Conservation (phyloP, 2,113 vertebrate species). For the Lampris megalopsis region DNA sequence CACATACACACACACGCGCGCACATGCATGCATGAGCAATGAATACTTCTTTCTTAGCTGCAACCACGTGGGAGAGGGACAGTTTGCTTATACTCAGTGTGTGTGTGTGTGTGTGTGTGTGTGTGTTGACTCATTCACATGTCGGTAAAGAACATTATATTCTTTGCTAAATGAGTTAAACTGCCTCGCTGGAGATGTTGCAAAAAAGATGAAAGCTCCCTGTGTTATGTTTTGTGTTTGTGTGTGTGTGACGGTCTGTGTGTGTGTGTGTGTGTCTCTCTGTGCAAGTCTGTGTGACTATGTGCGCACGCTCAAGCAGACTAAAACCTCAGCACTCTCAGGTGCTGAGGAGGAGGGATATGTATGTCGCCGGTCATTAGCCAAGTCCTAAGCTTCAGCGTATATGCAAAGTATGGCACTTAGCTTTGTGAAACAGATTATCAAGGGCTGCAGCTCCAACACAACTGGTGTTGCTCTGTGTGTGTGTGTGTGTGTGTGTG, state of each 20-base stretch:
- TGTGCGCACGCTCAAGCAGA: not conserved
- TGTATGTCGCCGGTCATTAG: slow-evolving; percentile 12
- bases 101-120: too few relatives aligned
- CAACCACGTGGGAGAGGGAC: slow-evolving; percentile 71
- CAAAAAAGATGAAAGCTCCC: slow-evolving; percentile 66
- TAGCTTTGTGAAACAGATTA: slow-evolving; percentile 36
- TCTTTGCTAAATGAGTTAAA: slow-evolving; percentile 84
- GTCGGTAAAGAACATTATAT: slow-evolving; percentile 82
- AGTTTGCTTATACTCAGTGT: slow-evolving; percentile 67
- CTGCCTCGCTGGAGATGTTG: slow-evolving; percentile 70
- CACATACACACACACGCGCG: slow-evolving; percentile 16
- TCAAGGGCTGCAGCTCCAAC: slow-evolving; percentile 1
- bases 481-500: slow-evolving; percentile 3
- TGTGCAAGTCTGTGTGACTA: not conserved
- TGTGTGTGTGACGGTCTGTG: not conserved
- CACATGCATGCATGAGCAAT: slow-evolving; percentile 72
- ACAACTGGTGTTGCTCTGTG: not conserved
- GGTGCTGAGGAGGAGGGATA: slow-evolving; percentile 40
- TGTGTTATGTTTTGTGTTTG: slow-evolving; percentile 61
- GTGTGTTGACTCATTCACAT: slow-evolving; percentile 64
- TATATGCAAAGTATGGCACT: slow-evolving; percentile 43
- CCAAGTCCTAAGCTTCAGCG: slow-evolving; percentile 9
- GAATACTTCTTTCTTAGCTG: slow-evolving; percentile 79
- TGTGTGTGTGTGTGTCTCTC: not conserved
- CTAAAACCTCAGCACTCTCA: slow-evolving; percentile 58